Evolutionary conservation across 1,140 invertebrate genomes (phyloP).

Genomic region (Drosophila mayri): DNA sequence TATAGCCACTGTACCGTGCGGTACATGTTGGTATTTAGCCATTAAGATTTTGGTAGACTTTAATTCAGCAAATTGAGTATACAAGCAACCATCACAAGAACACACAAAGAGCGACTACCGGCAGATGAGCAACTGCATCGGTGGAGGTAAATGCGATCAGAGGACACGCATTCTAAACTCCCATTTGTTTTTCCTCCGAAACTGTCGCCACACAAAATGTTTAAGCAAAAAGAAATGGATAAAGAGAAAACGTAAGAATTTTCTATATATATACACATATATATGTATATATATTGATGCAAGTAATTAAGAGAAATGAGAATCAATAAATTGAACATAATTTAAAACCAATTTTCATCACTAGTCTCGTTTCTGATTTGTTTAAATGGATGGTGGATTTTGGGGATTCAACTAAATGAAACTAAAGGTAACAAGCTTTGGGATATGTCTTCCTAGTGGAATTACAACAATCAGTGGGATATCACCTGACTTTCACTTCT

Average conservation of each 20-base stretch:
- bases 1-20: constrained; percentile 42
- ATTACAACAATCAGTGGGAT: too few species aligned
- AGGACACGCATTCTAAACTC: constrained; percentile 8
- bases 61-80: constrained; percentile 24
- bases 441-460: too few species aligned
- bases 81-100: constrained; percentile 21
- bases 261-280: constrained; percentile 13
- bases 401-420: too few species aligned
- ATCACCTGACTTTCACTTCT: too few species aligned
- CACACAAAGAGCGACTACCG: constrained; percentile 17
- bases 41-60: constrained; percentile 53
- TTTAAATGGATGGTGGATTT: not conserved
- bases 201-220: constrained; percentile 40
- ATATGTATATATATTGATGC: constrained; percentile 14
- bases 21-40: constrained; percentile 48
- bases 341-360: constrained; percentile 13
- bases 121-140: constrained; percentile 3
- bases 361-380: too few species aligned
- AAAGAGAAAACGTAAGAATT: constrained; percentile 25
- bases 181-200: constrained; percentile 15
- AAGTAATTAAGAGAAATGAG: constrained; percentile 39
- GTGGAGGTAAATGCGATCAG: constrained; percentile 28
- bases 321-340: constrained; percentile 49
- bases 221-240: constrained; percentile 2
- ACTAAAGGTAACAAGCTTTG: too few species aligned